phyloP scores from a whole-genome alignment of 53 echinoderm and acorn worm genomes.

The Holothuria leucospilota region DNA sequence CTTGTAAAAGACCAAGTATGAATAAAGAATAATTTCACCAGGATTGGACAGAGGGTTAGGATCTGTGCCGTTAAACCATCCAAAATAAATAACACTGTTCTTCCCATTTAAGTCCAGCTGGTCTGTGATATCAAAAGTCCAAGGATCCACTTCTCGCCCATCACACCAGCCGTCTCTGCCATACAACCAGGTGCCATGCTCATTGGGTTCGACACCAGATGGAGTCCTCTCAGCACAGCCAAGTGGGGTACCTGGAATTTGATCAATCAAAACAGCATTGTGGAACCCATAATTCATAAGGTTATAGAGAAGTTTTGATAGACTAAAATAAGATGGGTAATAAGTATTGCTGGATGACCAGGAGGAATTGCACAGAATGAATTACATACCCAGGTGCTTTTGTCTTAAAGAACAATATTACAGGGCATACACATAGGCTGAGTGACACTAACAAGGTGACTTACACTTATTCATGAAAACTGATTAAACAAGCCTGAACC shows the following conservation, averaged over 20 bases:
- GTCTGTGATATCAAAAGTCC: conserved; percentile 77
- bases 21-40: conserved; percentile 83
- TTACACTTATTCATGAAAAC: too few species aligned
- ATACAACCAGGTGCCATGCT: conserved; percentile 93
- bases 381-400: too few species aligned
- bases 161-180: conserved; percentile 96
- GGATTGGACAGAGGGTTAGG: conserved; percentile 75
- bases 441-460: too few species aligned
- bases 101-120: conserved; percentile 40
- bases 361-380: too few species aligned
- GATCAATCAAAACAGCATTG: neutral
- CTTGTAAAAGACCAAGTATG: conserved; percentile 77
- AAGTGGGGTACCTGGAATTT: conserved; percentile 69
- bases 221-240: conserved; percentile 79
- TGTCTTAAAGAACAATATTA: too few species aligned
- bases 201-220: conserved; percentile 89
- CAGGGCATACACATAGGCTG: too few species aligned
- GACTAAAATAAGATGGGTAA: too few species aligned
- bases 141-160: conserved; percentile 89
- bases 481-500: too few species aligned
- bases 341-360: too few species aligned
- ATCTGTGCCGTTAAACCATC: conserved; percentile 89
- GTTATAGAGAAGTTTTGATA: too few species aligned
- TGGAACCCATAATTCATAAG: neutral
- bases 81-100: conserved; percentile 83